Percentiles rank a stretch among this genome's conserved stretches.
These are phyloP conservation scores for Anorthoa munda DNA, from an alignment of 2,888 invertebrate species.

Conservation along the genomic window DNA sequence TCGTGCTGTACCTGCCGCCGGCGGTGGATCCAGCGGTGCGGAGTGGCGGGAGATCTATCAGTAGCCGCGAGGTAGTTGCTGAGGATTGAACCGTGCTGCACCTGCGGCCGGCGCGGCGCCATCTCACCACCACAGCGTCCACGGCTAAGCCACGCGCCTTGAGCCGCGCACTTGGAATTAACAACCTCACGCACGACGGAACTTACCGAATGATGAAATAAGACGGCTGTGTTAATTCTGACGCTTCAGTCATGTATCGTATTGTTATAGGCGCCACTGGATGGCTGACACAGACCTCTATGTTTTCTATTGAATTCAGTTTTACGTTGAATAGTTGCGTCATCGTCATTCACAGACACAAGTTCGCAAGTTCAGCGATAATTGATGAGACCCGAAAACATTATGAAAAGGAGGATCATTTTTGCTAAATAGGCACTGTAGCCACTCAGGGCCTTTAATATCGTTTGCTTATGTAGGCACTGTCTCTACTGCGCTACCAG, in stretches of 20 bases:
- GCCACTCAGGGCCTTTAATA: background rate
- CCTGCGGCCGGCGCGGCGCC: slow-evolving; percentile 10
- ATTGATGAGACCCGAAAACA: too few relatives aligned
- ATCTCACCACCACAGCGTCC: background rate
- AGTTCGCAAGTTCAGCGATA: too few relatives aligned
- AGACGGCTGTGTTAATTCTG: background rate
- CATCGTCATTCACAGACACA: background rate
- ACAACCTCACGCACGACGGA: background rate
- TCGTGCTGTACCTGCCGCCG: slow-evolving; percentile 11
- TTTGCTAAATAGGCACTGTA: too few relatives aligned
- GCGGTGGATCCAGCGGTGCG: background rate
- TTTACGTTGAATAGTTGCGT: background rate
- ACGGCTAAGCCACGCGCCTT: background rate
- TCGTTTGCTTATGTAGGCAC: background rate
- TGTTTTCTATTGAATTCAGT: background rate
- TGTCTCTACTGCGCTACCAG: background rate
- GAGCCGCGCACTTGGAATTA: background rate
- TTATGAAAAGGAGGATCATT: too few relatives aligned
- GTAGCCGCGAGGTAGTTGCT: slow-evolving; percentile 25
- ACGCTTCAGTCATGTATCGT: background rate
- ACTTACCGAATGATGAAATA: background rate
- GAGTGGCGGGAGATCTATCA: slow-evolving; percentile 15
- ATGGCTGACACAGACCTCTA: background rate
- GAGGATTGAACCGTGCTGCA: slow-evolving; percentile 29
- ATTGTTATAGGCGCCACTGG: too few relatives aligned